A percentile compares a stretch with the other conserved stretches of the same genome.
Evolutionary conservation across 2,888 invertebrate species (phyloP).

Genomic region (Phoronis australis): DNA sequence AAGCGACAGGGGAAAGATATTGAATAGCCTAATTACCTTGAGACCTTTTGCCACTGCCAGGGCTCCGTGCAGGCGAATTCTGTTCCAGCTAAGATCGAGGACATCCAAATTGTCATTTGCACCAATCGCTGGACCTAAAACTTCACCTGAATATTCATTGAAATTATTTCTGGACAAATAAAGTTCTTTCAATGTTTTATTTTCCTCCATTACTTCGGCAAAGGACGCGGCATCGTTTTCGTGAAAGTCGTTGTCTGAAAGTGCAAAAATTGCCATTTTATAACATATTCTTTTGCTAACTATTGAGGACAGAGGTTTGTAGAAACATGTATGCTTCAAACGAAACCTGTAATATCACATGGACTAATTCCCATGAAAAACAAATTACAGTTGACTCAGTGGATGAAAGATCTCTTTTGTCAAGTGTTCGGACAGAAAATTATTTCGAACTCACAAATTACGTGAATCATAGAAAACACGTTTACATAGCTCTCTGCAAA

Average conservation of each 20-base stretch:
- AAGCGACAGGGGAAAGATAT: neutral
- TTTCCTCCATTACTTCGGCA: constrained; percentile 26
- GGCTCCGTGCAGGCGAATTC: constrained; percentile 39
- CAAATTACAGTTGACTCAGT: too few relatives aligned
- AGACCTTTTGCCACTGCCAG: constrained; percentile 43
- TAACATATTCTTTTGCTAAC: too few relatives aligned
- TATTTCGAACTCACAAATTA: too few relatives aligned
- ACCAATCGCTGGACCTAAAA: constrained; percentile 46
- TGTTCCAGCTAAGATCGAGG: constrained; percentile 51
- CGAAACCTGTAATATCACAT: too few relatives aligned
- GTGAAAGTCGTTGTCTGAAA: constrained; percentile 21
- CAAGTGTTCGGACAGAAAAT: too few relatives aligned
- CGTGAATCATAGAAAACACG: too few relatives aligned
- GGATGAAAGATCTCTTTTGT: too few relatives aligned
- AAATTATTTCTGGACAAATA: constrained; percentile 43
- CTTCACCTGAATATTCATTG: constrained; percentile 38
- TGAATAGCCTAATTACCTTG: constrained; percentile 39
- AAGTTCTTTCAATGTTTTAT: constrained; percentile 42
- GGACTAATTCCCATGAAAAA: too few relatives aligned
- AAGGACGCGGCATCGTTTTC: constrained; percentile 18
- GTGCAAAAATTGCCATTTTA: too few relatives aligned
- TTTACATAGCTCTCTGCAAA: too few relatives aligned
- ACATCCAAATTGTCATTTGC: constrained; percentile 45
- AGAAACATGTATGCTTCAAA: too few relatives aligned
- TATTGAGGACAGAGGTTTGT: too few relatives aligned